Conservation (phyloP, 2,888 invertebrate species). For the Tineola bisselliella region DNA sequence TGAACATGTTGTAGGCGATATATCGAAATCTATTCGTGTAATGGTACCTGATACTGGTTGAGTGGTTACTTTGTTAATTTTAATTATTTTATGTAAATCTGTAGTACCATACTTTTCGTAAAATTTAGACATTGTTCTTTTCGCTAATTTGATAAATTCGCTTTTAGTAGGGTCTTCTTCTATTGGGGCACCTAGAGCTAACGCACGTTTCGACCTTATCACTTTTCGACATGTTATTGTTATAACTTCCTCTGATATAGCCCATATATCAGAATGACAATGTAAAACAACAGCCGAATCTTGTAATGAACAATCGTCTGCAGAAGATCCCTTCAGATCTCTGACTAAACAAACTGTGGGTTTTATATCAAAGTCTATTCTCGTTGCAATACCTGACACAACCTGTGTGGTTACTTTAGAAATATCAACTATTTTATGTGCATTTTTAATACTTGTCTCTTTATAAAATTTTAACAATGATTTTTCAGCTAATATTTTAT, state of each 20-base stretch:
- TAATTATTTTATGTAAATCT: slow-evolving; percentile 18
- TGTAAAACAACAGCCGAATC: neutral
- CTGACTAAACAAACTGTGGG: neutral
- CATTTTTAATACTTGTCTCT: neutral
- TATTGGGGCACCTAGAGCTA: neutral
- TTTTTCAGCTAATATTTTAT: slow-evolving; percentile 9
- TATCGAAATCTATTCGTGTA: slow-evolving; percentile 41
- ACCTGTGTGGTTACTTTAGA: slow-evolving; percentile 36
- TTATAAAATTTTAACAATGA: slow-evolving; percentile 10
- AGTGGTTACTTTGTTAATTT: slow-evolving; percentile 31
- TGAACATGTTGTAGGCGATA: slow-evolving; percentile 45
- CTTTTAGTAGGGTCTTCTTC: neutral
- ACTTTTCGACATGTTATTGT: neutral
- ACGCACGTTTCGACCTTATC: neutral
- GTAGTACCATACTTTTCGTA: neutral
- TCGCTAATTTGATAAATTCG: slow-evolving; percentile 9
- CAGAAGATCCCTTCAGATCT: slow-evolving; percentile 2
- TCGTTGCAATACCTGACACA: slow-evolving; percentile 46
- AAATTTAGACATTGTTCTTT: slow-evolving; percentile 9
- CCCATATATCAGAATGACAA: slow-evolving; percentile 10
- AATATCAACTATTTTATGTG: slow-evolving; percentile 25
- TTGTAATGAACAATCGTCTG: neutral
- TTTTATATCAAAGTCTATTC: slow-evolving; percentile 15
- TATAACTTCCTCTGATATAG: neutral
- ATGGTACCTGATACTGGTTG: slow-evolving; percentile 53